Evolutionary conservation across 2,113 vertebrate species (phyloP).

Genomic region (Sebastes fasciatus): DNA sequence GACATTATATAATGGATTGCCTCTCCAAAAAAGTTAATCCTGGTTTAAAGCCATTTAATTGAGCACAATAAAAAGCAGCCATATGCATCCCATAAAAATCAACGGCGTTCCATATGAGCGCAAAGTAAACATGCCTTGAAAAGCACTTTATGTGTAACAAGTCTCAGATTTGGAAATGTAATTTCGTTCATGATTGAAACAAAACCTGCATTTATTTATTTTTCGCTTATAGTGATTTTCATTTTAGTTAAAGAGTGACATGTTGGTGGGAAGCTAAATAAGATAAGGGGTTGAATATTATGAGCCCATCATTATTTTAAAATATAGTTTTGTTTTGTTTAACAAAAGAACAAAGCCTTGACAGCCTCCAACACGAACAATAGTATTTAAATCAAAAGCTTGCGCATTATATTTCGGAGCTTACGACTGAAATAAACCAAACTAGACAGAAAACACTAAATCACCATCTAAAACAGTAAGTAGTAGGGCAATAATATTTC

Average conservation of each 20-base stretch:
- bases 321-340: conserved; percentile 21
- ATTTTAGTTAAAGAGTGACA: conserved; percentile 16
- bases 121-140: conserved; percentile 71
- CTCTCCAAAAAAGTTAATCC: conserved; percentile 74
- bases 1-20: conserved; percentile 57
- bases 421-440: conserved; percentile 48
- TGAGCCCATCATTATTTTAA: conserved; percentile 32
- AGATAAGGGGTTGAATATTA: conserved; percentile 2
- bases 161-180: conserved; percentile 48
- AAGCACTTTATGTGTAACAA: conserved; percentile 62
- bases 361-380: neutral
- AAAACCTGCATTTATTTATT: conserved; percentile 33
- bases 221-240: conserved; percentile 19
- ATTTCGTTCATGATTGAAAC: conserved; percentile 59
- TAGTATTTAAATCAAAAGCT: conserved; percentile 40
- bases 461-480: conserved; percentile 58
- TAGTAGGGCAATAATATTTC: conserved; percentile 66
- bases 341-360: conserved; percentile 15
- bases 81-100: conserved; percentile 76
- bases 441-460: conserved; percentile 47
- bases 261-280: conserved; percentile 16
- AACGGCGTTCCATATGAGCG: conserved; percentile 73
- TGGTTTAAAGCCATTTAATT: conserved; percentile 77
- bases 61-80: conserved; percentile 75
- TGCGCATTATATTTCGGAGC: conserved; percentile 20